Conservation (phyloP, 2,113 vertebrate genomes). For the Lophotis ruficrista region DNA sequence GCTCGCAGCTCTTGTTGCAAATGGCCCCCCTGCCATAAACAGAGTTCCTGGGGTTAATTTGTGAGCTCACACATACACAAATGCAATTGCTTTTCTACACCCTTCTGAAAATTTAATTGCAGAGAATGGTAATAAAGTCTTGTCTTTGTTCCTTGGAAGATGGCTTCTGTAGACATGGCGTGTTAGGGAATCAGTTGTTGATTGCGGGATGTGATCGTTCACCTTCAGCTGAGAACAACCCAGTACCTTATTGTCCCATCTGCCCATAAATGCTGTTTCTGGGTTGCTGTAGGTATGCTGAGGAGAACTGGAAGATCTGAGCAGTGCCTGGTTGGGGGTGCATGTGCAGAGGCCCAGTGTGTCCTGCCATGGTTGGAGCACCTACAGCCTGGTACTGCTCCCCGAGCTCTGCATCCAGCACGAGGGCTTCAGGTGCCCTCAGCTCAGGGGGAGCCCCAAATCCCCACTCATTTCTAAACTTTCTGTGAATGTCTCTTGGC, state of each 20-base stretch:
- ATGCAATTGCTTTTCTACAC: accelerated
- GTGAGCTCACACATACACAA: not conserved
- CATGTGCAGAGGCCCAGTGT: not conserved
- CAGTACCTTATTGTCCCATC: not conserved
- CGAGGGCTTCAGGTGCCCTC: not conserved
- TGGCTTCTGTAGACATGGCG: not conserved
- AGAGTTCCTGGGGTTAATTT: not conserved
- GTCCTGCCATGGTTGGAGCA: not conserved
- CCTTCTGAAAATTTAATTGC: not conserved
- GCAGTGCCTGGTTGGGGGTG: accelerated
- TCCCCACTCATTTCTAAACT: not conserved
- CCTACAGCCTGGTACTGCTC: not conserved
- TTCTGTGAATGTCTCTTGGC: accelerated
- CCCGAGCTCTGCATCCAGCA: not conserved
- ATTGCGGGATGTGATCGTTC: not conserved
- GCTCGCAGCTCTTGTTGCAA: not conserved
- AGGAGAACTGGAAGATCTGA: not conserved
- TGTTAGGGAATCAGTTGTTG: not conserved
- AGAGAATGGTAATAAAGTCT: not conserved
- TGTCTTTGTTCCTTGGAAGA: not conserved
- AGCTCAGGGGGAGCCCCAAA: not conserved
- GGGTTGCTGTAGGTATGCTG: not conserved
- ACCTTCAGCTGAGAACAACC: not conserved
- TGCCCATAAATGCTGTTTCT: not conserved
- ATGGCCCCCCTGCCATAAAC: not conserved